These are phyloP conservation scores for Limnodromus scolopaceus DNA, from an alignment of 2,797 vertebrate genomes.

Conservation along the genomic window DNA sequence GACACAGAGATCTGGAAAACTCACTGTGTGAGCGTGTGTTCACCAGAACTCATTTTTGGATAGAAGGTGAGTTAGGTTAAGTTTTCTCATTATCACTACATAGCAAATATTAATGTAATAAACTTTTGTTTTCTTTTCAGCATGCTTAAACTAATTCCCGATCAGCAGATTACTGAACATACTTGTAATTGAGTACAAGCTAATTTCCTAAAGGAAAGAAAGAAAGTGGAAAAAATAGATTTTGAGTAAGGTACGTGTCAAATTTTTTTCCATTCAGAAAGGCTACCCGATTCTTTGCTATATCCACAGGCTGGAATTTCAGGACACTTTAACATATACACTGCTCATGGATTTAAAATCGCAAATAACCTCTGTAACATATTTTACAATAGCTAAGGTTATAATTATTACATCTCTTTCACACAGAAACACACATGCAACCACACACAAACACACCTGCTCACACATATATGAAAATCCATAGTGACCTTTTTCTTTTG, in stretches of 20 bases:
- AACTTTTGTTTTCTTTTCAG: not conserved
- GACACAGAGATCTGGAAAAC: not conserved
- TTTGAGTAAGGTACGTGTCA: not conserved
- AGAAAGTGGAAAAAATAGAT: not conserved
- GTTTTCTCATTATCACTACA: not conserved
- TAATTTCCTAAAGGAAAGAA: constrained; percentile 45
- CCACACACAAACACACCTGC: not conserved
- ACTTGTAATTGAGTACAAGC: constrained; percentile 33
- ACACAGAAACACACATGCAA: not conserved
- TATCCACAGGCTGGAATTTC: not conserved
- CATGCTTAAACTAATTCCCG: constrained; percentile 52
- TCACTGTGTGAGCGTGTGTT: not conserved
- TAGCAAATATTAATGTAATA: not conserved
- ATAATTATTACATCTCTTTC: not conserved
- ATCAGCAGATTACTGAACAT: constrained; percentile 43
- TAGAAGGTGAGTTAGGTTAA: not conserved
- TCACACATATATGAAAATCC: not conserved
- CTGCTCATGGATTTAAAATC: constrained; percentile 15
- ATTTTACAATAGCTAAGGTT: not conserved
- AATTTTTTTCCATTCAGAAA: not conserved
- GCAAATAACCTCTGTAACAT: not conserved
- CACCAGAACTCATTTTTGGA: not conserved
- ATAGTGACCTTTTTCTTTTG: not conserved
- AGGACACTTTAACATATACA: not conserved
- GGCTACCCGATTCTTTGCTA: not conserved